Evolutionary conservation across 2,888 invertebrate genomes (phyloP), one percentile per base, ranked within the genome.

Genomic region (Plusia festucae): DNA sequence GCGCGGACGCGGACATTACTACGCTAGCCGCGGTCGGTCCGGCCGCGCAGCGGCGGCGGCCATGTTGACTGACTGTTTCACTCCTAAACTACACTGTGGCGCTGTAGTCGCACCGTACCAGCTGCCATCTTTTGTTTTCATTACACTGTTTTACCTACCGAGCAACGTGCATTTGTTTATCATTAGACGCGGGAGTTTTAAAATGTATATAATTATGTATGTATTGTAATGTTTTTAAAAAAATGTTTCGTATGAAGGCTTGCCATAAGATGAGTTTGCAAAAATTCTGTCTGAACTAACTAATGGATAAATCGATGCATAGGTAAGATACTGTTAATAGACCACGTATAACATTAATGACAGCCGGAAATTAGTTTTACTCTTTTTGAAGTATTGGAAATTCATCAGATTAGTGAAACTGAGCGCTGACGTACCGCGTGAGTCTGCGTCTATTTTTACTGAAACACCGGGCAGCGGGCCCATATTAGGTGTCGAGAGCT

Each of bases 1-100:
- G 93, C 92, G 93, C 92, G 91, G 95, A 91, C 92, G 92, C 92
- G 92, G 96, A 96, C 96, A 96, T 96, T 83, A 92, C 93, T 93
- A 91, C 86, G 84, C 89, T 84, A 86, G 85, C 88, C 92, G 90
- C 92, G 88, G 88, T 86, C 88, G 87, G 90, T 84, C 91, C 91
- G 91, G 87, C 93, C 91, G 93, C 92, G 94, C 95, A 94, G 91
- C 91, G 92, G 88, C 92, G 91, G 93, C 96, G 92, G 96, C 96
- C 96, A 96, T 96, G 90, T 96, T 96, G 94, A 92, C 93, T 92
- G 89, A 85, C 89, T 88, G 85, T 85, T 85, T 85, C 83, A 85
- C 85, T 85, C 30, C 83, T 84, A 82, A 81, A 79, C 84, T 80
- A 40, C 40, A 40, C 88, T 83, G 86, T 71, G 91, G 93, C 93